phyloP scores from a whole-genome alignment of 2,888 invertebrate genomes.

The Meganola albula region DNA sequence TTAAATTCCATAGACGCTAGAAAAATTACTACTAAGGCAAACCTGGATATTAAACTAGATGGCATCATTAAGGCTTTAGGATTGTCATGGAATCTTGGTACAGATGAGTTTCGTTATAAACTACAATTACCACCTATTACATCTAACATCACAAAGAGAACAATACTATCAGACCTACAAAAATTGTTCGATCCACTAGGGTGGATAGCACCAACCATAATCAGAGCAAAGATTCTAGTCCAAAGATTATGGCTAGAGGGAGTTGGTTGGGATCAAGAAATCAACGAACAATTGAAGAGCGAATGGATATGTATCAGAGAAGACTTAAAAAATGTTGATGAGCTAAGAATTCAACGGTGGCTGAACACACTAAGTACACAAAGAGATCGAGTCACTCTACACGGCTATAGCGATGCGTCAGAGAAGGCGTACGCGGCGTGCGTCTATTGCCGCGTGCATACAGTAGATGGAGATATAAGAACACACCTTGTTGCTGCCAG shows the following conservation, averaged over 20 bases:
- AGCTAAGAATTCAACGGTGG: constrained; percentile 1
- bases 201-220: constrained; percentile 1
- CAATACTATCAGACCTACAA: constrained; percentile 16
- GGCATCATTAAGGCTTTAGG: constrained; percentile 21
- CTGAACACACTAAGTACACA: background rate
- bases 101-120: constrained; percentile 18
- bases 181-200: constrained; percentile 2
- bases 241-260: constrained; percentile 2
- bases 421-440: background rate
- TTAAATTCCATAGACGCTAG: background rate
- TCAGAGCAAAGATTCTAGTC: background rate
- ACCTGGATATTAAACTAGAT: constrained; percentile 17
- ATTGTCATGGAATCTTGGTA: constrained; percentile 18
- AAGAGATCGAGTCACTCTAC: background rate
- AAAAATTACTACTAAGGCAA: constrained; percentile 4
- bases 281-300: background rate
- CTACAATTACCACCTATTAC: background rate
- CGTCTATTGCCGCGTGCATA: background rate
- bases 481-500: constrained; percentile 1
- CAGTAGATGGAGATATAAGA: background rate
- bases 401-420: constrained; percentile 3
- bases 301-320: constrained; percentile 1
- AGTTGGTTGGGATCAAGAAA: background rate
- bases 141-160: constrained; percentile 19
- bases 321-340: background rate